Base-by-base conservation (phyloP, 2,113 vertebrate species). In the Agelaius phoeniceus region DNA sequence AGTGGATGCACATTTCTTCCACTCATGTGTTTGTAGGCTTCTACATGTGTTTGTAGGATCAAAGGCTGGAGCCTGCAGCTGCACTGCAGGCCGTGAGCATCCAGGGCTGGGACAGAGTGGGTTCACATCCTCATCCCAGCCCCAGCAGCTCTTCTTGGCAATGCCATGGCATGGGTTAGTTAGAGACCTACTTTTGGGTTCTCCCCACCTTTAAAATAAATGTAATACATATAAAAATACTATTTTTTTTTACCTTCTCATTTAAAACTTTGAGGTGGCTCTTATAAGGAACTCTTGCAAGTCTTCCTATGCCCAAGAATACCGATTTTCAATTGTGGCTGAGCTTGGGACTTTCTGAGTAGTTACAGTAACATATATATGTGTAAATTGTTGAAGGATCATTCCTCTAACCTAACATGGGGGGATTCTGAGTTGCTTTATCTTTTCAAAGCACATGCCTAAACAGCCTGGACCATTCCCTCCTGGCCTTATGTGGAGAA, bases 71-170 rank as follows among this genome's bases (percentile, higher is more conserved):
- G 15, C n/a, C 41, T 86, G 48, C 62, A 89, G 76, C 72, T 92
- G 85, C 44, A 14, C 44, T 74, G 72, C 55, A 79, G 69, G 30
- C 67, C 0, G 2, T 31, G 30, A 92, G 24, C 20, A 27, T 30
- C 0, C 0, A 0, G 12, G 27, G 11, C 39, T 78, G 66, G 24
- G 31, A 63, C 2, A 63, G 7, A n/a, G 30, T 0, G 5, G 4
- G 69, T 8, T 83, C 15, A 28, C 2, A 1, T 44, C 62, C n/a
- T 72, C 23, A 44, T 44, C 27, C 61, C 65, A 81, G 27, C 31
- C 75, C 37, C 48, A 48, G 49, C 8, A 5, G 59, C 21, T 65
- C 46, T 16, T 87, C 55, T 44, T 51, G 17, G 69, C 21, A 62
- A 3, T 2, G 3, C 24, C 54, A 43, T 13, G 1, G 2, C 24